Evolutionary conservation across 2,888 invertebrate species (phyloP).

Genomic region (Coecobrya sp.): DNA sequence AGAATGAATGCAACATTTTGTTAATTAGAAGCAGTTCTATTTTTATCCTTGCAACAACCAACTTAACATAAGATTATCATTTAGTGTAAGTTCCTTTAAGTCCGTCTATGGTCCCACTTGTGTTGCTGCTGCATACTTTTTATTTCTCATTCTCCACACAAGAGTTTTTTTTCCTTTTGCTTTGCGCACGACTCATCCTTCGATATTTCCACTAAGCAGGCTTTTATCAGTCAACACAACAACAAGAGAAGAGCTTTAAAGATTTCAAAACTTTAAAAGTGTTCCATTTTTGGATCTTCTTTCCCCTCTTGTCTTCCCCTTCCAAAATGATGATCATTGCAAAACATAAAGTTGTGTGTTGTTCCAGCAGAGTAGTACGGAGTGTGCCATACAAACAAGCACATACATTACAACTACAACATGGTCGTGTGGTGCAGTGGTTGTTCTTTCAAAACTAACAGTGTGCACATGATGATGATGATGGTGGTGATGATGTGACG

Average conservation of each 20-base stretch:
- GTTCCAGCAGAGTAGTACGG: constrained; percentile 49
- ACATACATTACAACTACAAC: background rate
- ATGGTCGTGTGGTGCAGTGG: background rate
- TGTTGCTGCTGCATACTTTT: background rate
- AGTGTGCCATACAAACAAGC: constrained; percentile 65
- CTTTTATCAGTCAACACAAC: constrained; percentile 76
- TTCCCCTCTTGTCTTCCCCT: constrained; percentile 38
- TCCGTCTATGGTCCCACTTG: background rate
- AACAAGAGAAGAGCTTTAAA: background rate
- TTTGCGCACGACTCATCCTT: background rate
- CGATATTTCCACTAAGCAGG: constrained; percentile 9
- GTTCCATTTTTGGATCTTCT: constrained; percentile 77
- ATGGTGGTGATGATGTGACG: constrained; percentile 22
- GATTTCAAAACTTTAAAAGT: constrained; percentile 27
- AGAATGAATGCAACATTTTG: background rate
- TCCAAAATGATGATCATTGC: background rate
- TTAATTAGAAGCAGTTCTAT: background rate
- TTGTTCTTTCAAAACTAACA: constrained; percentile 2
- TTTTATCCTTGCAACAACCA: background rate
- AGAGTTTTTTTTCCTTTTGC: too few relatives aligned
- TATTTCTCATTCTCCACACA: too few relatives aligned
- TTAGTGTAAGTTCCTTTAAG: background rate
- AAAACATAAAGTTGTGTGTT: constrained; percentile 47
- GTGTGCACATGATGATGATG: constrained; percentile 17
- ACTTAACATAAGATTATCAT: too few relatives aligned